A percentile compares a stretch with the other conserved stretches of the same genome.
phyloP scores from a whole-genome alignment of 2,113 vertebrate genomes.

The Cryptotis parvus region DNA sequence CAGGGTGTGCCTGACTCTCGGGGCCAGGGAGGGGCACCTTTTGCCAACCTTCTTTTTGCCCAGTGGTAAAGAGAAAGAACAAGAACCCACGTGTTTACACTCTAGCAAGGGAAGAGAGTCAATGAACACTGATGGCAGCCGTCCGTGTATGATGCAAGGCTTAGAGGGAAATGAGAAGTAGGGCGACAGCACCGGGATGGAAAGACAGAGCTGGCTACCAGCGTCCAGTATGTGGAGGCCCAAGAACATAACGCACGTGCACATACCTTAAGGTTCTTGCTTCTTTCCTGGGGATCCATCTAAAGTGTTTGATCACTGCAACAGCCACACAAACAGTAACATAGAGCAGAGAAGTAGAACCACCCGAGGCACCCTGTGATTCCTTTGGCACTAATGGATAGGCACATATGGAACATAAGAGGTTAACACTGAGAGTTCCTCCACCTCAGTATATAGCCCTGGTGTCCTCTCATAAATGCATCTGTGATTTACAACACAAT shows the following conservation, averaged over 20 bases:
- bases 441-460: too few relatives aligned
- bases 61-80: not conserved
- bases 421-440: not conserved
- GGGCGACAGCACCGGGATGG: too few relatives aligned
- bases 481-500: constrained; percentile 31
- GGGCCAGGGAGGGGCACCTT: too few relatives aligned
- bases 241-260: not conserved
- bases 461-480: not conserved
- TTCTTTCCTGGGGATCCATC: not conserved
- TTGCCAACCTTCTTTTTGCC: not conserved
- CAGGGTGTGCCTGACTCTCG: too few relatives aligned
- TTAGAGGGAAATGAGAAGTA: not conserved
- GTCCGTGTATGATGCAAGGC: not conserved
- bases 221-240: not conserved
- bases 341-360: not conserved
- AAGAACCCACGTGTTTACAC: not conserved
- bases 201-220: not conserved
- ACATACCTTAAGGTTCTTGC: too few relatives aligned
- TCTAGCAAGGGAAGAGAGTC: not conserved
- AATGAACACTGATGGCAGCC: not conserved
- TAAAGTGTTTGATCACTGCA: not conserved
- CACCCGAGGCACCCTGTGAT: not conserved
- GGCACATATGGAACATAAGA: not conserved
- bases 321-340: not conserved
- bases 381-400: too few relatives aligned